A percentile compares a stretch with the other conserved stretches of the same genome.
Evolutionary conservation across 1,140 invertebrate species (phyloP).

Genomic region (Kradibia gibbosae): DNA sequence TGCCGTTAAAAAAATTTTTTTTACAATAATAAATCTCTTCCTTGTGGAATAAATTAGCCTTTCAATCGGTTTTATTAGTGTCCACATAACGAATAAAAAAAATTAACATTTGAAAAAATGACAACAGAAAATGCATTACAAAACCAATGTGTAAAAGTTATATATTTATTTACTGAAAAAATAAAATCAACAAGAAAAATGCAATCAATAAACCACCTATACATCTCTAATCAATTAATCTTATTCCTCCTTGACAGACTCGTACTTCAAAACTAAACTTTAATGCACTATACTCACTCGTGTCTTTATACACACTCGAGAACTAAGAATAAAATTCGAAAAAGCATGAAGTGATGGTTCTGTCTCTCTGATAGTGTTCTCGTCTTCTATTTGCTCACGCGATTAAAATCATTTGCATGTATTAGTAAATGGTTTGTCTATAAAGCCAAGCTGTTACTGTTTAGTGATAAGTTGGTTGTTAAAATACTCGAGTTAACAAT

Average conservation of each 20-base stretch:
- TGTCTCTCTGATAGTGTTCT: neutral
- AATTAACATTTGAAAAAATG: neutral
- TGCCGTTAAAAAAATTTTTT: neutral
- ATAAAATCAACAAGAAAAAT: constrained; percentile 16
- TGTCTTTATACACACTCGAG: neutral
- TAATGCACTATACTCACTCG: constrained; percentile 16
- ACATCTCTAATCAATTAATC: constrained; percentile 37
- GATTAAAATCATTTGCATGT: constrained; percentile 36
- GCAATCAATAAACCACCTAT: constrained; percentile 8
- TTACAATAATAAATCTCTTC: constrained; percentile 1
- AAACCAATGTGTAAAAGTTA: constrained; percentile 12
- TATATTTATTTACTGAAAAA: constrained; percentile 3
- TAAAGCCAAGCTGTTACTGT: neutral
- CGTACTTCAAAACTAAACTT: constrained; percentile 19
- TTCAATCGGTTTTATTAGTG: neutral
- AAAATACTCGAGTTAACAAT: constrained; percentile 48
- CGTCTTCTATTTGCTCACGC: neutral
- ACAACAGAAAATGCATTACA: constrained; percentile 8
- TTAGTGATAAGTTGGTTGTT: no score
- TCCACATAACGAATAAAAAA: neutral
- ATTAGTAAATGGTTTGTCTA: constrained; percentile 11
- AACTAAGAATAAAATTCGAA: neutral
- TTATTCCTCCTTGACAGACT: constrained; percentile 1
- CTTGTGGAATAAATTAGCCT: constrained; percentile 6
- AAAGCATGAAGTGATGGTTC: neutral